Base-by-base conservation (phyloP, 1,140 invertebrate genomes). In the Brachionus koreanus region DNA sequence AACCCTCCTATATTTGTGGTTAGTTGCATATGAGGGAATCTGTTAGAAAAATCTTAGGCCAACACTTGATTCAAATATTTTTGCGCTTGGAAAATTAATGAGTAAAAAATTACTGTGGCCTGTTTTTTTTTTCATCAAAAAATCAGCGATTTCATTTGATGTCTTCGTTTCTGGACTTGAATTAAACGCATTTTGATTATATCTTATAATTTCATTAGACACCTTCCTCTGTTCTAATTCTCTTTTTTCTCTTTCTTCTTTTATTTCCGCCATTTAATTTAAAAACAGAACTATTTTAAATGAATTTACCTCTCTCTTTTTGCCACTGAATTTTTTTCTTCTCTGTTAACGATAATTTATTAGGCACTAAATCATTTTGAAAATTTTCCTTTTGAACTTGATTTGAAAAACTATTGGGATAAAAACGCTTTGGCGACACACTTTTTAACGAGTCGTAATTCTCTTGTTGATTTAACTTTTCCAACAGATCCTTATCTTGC, bases 301-400 rank as follows among this genome's bases (percentile, higher is more conserved):
- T 9, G 5, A 29, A 49, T 37, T 69, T 83, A 87, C 87, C 86
- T 85, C 84, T 86, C 79, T 87, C 87, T 83, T 67, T 84, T 52
- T 86, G 85, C 87, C 87, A 87, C 82, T 88, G 86, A 7, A 86
- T 84, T 46, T 85, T 83, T 75, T 88, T 88, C 69, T 85, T 86
- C 83, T 88, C 87, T 7, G 85, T 85, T 33, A 87, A 74, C 7
- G 85, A 85, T 61, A 86, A 67, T 23, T 25, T 77, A 19, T 33
- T 79, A 2, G 9, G n/a, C 6, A 57, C 19, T 25, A 29, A 19
- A 13, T 74, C 69, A 74, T 13, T 9, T n/a, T n/a, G n/a, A 19
- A 74, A 25, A 9, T 23, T 43, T 12, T 46, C 39, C 10, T 46
- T 35, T 23, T 25, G 42, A 25, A 13, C 12, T 74, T 23, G 19